Percentiles rank a stretch among this genome's conserved stretches.
phyloP scores from a whole-genome alignment of 2,888 invertebrate species.

The Tenthredo amoena region DNA sequence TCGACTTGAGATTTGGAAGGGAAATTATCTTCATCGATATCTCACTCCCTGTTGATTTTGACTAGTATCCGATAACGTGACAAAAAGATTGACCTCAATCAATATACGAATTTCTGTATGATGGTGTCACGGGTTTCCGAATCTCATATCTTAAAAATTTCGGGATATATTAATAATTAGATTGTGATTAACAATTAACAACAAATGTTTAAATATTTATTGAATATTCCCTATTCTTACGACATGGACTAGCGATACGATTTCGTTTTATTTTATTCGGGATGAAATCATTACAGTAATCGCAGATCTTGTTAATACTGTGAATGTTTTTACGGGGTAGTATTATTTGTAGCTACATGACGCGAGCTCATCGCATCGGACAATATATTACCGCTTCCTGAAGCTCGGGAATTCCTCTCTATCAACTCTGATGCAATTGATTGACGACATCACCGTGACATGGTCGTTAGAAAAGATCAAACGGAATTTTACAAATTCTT shows the following conservation, averaged over 20 bases:
- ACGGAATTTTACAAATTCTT: constrained; percentile 8
- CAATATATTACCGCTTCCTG: not conserved
- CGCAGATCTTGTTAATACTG: too few relatives aligned
- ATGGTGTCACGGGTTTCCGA: too few relatives aligned
- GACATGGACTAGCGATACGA: too few relatives aligned
- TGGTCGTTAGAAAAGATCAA: not conserved
- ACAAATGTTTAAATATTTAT: too few relatives aligned
- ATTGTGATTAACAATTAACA: too few relatives aligned
- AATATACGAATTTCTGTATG: too few relatives aligned
- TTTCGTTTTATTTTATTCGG: too few relatives aligned
- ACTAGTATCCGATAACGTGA: not conserved
- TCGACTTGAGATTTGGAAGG: not conserved
- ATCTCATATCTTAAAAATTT: too few relatives aligned
- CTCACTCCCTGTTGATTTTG: not conserved
- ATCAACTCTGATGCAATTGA: not conserved
- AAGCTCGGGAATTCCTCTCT: not conserved
- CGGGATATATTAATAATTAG: too few relatives aligned
- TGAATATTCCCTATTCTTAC: too few relatives aligned
- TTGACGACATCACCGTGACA: constrained; percentile 6
- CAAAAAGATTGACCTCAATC: too few relatives aligned
- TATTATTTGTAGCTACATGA: not conserved
- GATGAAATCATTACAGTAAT: too few relatives aligned
- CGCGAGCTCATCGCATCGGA: not conserved
- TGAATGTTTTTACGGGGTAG: not conserved
- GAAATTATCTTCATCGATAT: not conserved